A percentile compares a stretch with the other conserved stretches of the same genome.
phyloP scores from a whole-genome alignment of 2,888 invertebrate species.

The Luperina testacea region DNA sequence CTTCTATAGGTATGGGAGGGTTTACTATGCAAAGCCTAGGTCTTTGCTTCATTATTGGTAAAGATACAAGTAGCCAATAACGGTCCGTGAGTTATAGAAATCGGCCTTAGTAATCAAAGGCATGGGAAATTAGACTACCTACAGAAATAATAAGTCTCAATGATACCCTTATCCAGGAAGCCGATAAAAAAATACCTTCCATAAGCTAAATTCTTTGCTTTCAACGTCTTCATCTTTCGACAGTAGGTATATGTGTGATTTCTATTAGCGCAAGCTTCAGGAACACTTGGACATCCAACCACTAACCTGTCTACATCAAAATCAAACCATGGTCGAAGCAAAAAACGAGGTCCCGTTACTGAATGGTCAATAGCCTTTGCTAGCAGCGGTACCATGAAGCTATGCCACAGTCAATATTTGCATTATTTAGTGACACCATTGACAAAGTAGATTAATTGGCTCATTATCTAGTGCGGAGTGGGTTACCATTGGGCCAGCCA shows the following conservation, averaged over 20 bases:
- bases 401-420: conserved; percentile 21
- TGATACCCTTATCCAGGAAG: background rate
- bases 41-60: background rate
- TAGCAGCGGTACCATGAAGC: conserved; percentile 13
- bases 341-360: conserved; percentile 32
- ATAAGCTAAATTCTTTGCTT: background rate
- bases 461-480: background rate
- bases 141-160: too few species aligned
- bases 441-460: background rate
- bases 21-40: background rate
- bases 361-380: conserved; percentile 29
- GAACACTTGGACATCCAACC: background rate
- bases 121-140: background rate
- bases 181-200: background rate
- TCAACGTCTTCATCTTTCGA: background rate
- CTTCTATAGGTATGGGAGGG: background rate
- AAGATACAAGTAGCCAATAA: background rate
- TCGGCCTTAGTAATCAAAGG: background rate
- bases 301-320: conserved; percentile 13
- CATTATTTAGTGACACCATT: conserved; percentile 11
- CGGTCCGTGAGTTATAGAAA: background rate
- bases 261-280: background rate
- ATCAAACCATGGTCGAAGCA: background rate
- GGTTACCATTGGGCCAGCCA: too few species aligned
- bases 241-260: background rate